These are phyloP conservation scores for Solenodon paradoxus DNA, from an alignment of 2,113 vertebrate species.

Conservation along the genomic window DNA sequence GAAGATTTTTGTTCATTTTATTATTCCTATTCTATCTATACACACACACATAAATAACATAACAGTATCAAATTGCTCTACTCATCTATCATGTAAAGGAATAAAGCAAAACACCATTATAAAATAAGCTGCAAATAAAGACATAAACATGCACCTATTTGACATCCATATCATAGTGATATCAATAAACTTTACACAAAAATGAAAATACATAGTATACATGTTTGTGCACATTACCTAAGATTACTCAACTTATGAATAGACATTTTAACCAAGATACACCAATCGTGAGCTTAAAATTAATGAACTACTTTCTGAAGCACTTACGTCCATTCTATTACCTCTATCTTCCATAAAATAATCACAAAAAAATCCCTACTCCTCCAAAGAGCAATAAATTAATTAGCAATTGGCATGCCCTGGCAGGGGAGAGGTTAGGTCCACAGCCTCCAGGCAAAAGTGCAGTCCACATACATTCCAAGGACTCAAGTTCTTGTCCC, in stretches of 20 bases:
- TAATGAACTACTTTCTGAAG: not conserved
- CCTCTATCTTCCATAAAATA: constrained; percentile 15
- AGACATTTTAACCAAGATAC: not conserved
- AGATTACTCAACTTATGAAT: constrained; percentile 18
- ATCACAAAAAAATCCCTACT: constrained; percentile 37
- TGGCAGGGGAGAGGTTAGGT: too few relatives aligned
- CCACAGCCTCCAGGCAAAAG: too few relatives aligned
- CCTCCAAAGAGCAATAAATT: constrained; percentile 30
- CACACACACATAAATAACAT: not conserved
- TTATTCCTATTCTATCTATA: not conserved
- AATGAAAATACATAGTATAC: not conserved
- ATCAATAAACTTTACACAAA: not conserved
- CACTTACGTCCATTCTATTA: not conserved
- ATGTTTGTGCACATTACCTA: not conserved
- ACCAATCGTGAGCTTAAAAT: constrained; percentile 22
- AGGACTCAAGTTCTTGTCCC: too few relatives aligned
- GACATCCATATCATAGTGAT: not conserved
- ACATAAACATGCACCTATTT: constrained; percentile 11
- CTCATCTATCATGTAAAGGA: not conserved
- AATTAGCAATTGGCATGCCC: too few relatives aligned
- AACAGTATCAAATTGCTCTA: not conserved
- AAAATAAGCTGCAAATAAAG: constrained; percentile 39
- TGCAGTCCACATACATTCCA: too few relatives aligned
- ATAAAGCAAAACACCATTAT: constrained; percentile 21
- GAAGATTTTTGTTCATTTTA: not conserved